Evolutionary conservation across 2,888 invertebrate species (phyloP).

Genomic region (Sipha maydis): DNA sequence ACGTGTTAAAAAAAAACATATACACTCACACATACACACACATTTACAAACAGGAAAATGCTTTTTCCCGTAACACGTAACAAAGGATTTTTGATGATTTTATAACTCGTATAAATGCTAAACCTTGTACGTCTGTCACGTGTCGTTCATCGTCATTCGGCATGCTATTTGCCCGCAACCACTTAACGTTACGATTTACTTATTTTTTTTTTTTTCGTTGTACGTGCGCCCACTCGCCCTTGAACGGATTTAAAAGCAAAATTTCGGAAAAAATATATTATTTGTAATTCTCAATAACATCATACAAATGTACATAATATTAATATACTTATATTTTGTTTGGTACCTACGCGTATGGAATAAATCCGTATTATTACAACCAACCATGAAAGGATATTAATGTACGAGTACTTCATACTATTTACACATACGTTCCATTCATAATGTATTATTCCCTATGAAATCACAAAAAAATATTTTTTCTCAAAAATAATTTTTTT

Average conservation of each 20-base stretch:
- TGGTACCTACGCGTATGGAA: not conserved
- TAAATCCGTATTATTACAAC: constrained; percentile 7
- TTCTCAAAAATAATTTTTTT: not conserved
- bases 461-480: not conserved
- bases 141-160: constrained; percentile 46
- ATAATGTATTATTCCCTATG: not conserved
- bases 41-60: constrained; percentile 53
- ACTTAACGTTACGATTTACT: constrained; percentile 9
- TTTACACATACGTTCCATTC: not conserved
- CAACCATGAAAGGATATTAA: not conserved
- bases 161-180: not conserved
- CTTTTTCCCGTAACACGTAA: constrained; percentile 38
- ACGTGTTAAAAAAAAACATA: constrained; percentile 24
- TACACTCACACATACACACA: not conserved
- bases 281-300: constrained; percentile 23
- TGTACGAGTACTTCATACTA: not conserved
- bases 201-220: constrained; percentile 2
- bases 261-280: constrained; percentile 17
- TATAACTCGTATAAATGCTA: constrained; percentile 48
- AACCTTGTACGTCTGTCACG: constrained; percentile 55
- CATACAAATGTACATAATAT: not conserved
- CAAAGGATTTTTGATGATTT: constrained; percentile 43
- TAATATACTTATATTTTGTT: not conserved
- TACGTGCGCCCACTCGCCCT: constrained; percentile 29
- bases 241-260: constrained; percentile 37